Evolutionary conservation across 1,140 invertebrate genomes (phyloP).

Genomic region (Zelostemma sp.): DNA sequence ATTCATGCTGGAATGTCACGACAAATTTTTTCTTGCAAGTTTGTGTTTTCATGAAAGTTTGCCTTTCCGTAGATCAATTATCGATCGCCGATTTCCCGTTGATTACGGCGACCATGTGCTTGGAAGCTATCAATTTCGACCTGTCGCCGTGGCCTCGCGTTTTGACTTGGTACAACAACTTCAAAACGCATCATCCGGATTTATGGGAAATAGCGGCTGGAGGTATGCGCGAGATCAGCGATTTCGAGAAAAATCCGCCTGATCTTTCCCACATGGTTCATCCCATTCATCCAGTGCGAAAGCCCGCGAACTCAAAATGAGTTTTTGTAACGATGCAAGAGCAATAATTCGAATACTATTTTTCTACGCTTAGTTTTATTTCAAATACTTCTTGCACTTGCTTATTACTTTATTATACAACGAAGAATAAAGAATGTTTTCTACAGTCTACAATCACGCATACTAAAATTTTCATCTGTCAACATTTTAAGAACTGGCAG

Average conservation of each 20-base stretch:
- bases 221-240: constrained; percentile 76
- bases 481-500: not conserved
- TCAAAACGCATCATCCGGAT: constrained; percentile 76
- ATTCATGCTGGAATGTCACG: too few species aligned
- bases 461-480: constrained; percentile 2
- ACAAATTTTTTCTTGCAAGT: too few species aligned
- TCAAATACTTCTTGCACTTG: not conserved
- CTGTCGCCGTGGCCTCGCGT: constrained; percentile 68
- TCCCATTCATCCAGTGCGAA: constrained; percentile 78
- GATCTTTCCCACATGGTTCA: constrained; percentile 77
- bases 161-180: constrained; percentile 77
- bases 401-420: not conserved
- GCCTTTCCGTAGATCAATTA: constrained; percentile 69
- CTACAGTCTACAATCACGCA: constrained; percentile 28
- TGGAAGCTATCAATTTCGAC: constrained; percentile 80
- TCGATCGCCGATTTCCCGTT: constrained; percentile 83
- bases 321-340: not conserved
- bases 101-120: constrained; percentile 77
- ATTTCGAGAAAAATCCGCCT: constrained; percentile 78
- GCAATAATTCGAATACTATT: not conserved
- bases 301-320: constrained; percentile 36
- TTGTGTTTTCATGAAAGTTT: not conserved
- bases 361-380: not conserved
- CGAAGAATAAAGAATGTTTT: not conserved
- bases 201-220: constrained; percentile 77